phyloP scores from a whole-genome alignment of 2,888 invertebrate species.

The Digitonthophagus gazella region DNA sequence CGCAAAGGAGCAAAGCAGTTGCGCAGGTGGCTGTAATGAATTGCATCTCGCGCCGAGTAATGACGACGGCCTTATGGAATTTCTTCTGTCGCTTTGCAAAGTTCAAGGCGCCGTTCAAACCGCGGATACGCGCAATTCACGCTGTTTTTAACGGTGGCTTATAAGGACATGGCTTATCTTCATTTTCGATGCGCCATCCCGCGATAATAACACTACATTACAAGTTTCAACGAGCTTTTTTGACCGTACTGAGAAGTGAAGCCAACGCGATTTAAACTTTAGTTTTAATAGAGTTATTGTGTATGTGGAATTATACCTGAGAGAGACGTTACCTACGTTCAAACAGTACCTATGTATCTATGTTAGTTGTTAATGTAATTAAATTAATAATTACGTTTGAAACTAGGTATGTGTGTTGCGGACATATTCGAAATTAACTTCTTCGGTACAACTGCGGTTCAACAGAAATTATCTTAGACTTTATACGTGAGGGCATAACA shows the following conservation, averaged over 20 bases:
- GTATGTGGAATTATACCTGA: too few relatives aligned
- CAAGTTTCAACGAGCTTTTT: background rate
- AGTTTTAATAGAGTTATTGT: too few relatives aligned
- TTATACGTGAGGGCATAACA: too few relatives aligned
- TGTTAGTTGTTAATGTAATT: too few relatives aligned
- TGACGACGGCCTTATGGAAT: background rate
- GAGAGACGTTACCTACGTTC: too few relatives aligned
- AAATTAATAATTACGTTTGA: too few relatives aligned
- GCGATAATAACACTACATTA: background rate
- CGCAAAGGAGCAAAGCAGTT: background rate
- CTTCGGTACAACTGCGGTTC: too few relatives aligned
- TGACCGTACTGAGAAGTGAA: background rate
- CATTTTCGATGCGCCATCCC: background rate
- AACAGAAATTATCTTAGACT: too few relatives aligned
- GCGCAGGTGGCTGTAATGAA: conserved; percentile 17
- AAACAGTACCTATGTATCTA: too few relatives aligned
- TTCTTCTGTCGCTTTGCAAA: conserved; percentile 3
- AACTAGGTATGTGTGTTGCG: too few relatives aligned
- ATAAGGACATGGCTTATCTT: background rate
- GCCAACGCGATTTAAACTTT: too few relatives aligned
- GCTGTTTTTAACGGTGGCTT: background rate
- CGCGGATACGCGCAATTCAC: conserved; percentile 7
- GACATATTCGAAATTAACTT: too few relatives aligned
- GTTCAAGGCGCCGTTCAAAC: conserved; percentile 6
- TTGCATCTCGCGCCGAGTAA: conserved; percentile 11